Base-by-base conservation (phyloP, 1,140 invertebrate genomes). In the Bombus turneri region DNA sequence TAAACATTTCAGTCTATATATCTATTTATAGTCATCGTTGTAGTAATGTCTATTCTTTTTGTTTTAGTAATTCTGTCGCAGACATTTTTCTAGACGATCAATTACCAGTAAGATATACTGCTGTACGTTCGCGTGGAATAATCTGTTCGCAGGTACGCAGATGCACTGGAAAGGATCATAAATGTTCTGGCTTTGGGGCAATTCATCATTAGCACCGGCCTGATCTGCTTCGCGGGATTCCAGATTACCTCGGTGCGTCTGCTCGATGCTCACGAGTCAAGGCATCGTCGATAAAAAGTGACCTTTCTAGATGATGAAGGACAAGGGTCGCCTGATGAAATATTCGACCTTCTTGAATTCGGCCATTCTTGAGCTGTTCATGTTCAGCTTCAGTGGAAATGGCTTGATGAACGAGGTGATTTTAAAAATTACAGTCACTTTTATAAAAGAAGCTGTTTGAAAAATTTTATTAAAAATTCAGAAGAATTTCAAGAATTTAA, bases 381-480 rank as follows among this genome's bases (percentile, higher is more conserved):
- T 95, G 34, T 94, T 94, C 75, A 93, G 92, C 79, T 92, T 88
- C 66, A 92, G 92, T 31, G 93, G 93, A 13, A 74, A 93, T n/a
- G 53, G 76, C 22, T 79, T 94, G 81, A 92, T 93, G 15, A 76
- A 76, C 13, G 92, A 93, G 88, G 93, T 92, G n/a, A 62, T 62
- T 4, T 10, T 62, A 28, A 25, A n/a, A 62, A 62, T 10, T 62
- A 28, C 28, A 28, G 3, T 59, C 28, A 28, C 22, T 62, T 62
- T 12, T 28, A 25, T 0, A 43, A 74, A 59, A 43, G 18, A 18
- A 10, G 34, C 41, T 68, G 34, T 15, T 66, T 6, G 18, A 53
- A 0, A 53, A 53, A 22, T 22, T 53, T 22, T 18, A 53, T 53
- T 18, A 18, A 22, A 53, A 53, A 53, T 47, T 47, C 47, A 18